Conservation (phyloP, 2,888 invertebrate genomes). For the Cheiracanthium punctorium region DNA sequence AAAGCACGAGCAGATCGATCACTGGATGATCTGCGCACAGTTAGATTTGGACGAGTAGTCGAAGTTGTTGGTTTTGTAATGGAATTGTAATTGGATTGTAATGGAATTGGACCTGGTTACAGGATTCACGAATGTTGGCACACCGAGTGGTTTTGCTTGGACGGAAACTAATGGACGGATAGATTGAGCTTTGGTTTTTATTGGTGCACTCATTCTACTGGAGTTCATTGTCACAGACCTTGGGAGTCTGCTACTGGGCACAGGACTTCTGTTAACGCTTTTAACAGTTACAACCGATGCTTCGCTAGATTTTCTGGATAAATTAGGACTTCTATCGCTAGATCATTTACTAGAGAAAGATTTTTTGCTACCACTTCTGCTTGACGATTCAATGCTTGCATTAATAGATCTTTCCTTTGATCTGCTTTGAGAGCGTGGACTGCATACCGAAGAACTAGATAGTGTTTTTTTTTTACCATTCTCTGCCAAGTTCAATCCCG, state of each 20-base stretch:
- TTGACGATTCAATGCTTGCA: slow-evolving; percentile 16
- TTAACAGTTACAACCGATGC: slow-evolving; percentile 48
- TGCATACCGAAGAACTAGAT: slow-evolving; percentile 57
- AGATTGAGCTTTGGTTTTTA: slow-evolving; percentile 9
- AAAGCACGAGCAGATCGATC: slow-evolving; percentile 62
- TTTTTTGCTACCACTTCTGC: slow-evolving; percentile 62
- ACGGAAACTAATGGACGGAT: slow-evolving; percentile 6
- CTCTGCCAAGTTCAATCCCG: slow-evolving; percentile 20
- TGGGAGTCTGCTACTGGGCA: not conserved
- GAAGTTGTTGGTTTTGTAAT: slow-evolving; percentile 30
- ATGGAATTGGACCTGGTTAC: slow-evolving; percentile 34
- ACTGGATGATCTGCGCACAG: slow-evolving; percentile 45
- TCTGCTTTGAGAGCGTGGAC: slow-evolving; percentile 47
- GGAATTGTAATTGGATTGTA: no score
- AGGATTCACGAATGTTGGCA: slow-evolving; percentile 27
- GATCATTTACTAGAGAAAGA: slow-evolving; percentile 50
- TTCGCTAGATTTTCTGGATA: slow-evolving; percentile 68
- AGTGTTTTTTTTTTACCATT: slow-evolving; percentile 44
- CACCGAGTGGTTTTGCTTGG: slow-evolving; percentile 14
- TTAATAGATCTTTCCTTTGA: slow-evolving; percentile 50
- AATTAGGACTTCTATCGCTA: slow-evolving; percentile 57
- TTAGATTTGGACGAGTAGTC: slow-evolving; percentile 11
- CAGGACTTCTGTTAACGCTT: slow-evolving; percentile 25
- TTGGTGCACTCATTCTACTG: not conserved
- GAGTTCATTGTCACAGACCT: slow-evolving; percentile 8